Evolutionary conservation across 1,140 invertebrate genomes (phyloP).

Genomic region (Ceratitis capitata): DNA sequence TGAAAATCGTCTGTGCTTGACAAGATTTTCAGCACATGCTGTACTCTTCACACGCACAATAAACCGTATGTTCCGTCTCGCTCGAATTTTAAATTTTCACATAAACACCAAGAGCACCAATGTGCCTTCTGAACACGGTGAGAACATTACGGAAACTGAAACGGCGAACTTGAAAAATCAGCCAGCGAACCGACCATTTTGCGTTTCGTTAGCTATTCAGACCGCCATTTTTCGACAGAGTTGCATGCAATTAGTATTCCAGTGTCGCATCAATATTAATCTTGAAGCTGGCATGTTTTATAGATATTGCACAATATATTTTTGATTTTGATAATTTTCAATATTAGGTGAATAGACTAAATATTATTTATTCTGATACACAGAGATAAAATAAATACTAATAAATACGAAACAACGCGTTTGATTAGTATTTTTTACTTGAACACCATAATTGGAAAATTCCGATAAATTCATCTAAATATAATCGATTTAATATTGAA

Average conservation of each 20-base stretch:
- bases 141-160: constrained; percentile 47
- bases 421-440: no score
- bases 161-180: constrained; percentile 5
- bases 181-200: constrained; percentile 23
- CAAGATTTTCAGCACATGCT: constrained; percentile 20
- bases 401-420: no score
- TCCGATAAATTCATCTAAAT: not conserved
- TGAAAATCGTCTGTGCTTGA: constrained; percentile 42
- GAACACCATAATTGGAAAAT: not conserved
- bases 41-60: constrained; percentile 32
- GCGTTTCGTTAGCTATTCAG: not conserved
- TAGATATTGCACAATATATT: not conserved
- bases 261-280: not conserved
- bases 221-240: not conserved
- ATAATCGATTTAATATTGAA: not conserved
- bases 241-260: not conserved
- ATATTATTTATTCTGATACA: no score
- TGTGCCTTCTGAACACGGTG: constrained; percentile 34
- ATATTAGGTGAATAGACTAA: no score
- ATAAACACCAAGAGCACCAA: constrained; percentile 33
- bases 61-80: constrained; percentile 41
- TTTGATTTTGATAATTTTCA: not conserved
- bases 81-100: constrained; percentile 22
- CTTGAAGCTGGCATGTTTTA: not conserved
- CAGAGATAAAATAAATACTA: no score